Percentiles rank a stretch among this genome's conserved stretches.
Conservation (phyloP, 2,888 invertebrate species). For the Sarcophaga caerulescens region DNA sequence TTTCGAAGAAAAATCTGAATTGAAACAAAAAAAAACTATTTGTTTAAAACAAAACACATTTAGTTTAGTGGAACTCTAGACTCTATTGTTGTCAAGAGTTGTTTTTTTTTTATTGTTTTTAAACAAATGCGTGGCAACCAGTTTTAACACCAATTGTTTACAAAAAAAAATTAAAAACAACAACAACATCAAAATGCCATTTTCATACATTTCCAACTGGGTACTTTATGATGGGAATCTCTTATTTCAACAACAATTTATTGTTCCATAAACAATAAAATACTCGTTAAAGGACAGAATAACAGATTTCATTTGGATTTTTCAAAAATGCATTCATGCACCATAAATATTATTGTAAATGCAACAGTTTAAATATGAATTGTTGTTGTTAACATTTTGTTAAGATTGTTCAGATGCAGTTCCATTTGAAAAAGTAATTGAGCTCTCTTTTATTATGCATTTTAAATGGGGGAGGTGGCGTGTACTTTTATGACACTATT, state of each 20-base stretch:
- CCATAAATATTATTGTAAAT: constrained; percentile 1
- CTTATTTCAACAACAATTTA: not conserved
- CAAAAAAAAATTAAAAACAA: not conserved
- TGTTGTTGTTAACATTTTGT: constrained; percentile 1
- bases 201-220: constrained; percentile 3
- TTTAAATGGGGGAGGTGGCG: not conserved
- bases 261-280: constrained; percentile 13
- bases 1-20: not conserved
- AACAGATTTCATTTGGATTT: not conserved
- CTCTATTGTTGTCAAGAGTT: constrained; percentile 48
- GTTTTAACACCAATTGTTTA: not conserved
- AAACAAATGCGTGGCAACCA: constrained; percentile 1
- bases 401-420: constrained; percentile 12
- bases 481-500: too few relatives aligned
- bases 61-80: constrained; percentile 48
- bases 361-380: constrained; percentile 16
- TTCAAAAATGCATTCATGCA: constrained; percentile 7
- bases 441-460: not conserved
- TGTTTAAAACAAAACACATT: not conserved
- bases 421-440: not conserved
- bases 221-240: not conserved
- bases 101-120: constrained; percentile 40
- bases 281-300: not conserved
- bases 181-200: not conserved
- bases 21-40: not conserved